Evolutionary conservation across 37 sponge, comb jelly and placozoan genomes (phyloP).

Genomic region (Theonella swinhoei): DNA sequence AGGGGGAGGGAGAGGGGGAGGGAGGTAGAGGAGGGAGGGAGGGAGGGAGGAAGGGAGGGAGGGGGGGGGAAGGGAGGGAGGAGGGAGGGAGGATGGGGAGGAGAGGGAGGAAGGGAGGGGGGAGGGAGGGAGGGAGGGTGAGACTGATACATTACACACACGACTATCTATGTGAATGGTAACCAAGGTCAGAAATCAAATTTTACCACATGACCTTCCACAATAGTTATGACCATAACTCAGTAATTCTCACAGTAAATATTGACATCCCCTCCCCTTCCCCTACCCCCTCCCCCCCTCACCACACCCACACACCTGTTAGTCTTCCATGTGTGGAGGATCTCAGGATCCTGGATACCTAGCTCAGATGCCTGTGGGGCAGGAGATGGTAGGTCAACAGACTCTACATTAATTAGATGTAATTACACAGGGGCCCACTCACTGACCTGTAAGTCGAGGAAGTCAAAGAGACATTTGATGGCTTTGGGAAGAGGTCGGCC

Average conservation of each 20-base stretch:
- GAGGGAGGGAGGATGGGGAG: too few relatives aligned
- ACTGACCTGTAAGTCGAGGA: conserved; percentile 77
- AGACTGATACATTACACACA: too few relatives aligned
- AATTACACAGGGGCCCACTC: conserved; percentile 56
- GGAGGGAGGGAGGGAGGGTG: not conserved
- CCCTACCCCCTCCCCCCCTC: too few relatives aligned
- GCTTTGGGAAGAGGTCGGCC: conserved; percentile 79
- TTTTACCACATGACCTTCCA: too few relatives aligned
- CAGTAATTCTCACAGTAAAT: not conserved
- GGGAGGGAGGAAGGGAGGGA: too few relatives aligned
- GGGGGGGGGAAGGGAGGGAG: conserved; percentile 13
- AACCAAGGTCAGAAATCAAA: too few relatives aligned
- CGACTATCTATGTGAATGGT: too few relatives aligned
- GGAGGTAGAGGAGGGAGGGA: too few relatives aligned
- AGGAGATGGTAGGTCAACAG: conserved; percentile 85
- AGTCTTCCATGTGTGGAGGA: conserved; percentile 97
- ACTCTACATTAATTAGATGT: conserved; percentile 90
- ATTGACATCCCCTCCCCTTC: too few relatives aligned
- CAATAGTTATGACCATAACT: not conserved
- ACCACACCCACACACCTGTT: too few relatives aligned
- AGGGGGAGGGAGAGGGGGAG: too few relatives aligned
- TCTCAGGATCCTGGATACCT: conserved; percentile 80
- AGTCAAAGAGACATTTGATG: conserved; percentile 91
- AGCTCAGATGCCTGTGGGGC: conserved; percentile 80
- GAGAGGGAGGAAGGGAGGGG: not conserved